A percentile compares a stretch with the other conserved stretches of the same genome.
Conservation (phyloP, 2,888 invertebrate species). For the Cybosia mesomella region DNA sequence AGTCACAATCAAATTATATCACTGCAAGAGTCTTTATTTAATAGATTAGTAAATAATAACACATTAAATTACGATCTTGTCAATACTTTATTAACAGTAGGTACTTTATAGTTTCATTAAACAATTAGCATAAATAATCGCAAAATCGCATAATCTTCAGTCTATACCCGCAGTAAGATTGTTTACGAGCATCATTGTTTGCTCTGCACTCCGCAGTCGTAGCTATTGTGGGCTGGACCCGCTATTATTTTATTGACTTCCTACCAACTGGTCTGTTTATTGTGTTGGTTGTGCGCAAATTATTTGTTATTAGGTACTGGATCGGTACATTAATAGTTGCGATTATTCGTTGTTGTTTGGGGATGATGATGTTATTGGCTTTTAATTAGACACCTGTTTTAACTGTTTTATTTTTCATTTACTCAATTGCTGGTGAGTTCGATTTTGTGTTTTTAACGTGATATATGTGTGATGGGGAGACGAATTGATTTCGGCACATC, state of each 20-base stretch:
- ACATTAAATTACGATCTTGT: background rate
- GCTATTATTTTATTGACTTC: slow-evolving; percentile 78
- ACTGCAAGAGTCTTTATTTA: too few species aligned
- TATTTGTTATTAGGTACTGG: slow-evolving; percentile 53
- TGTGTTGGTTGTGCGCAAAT: slow-evolving; percentile 53
- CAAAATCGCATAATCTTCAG: slow-evolving; percentile 39
- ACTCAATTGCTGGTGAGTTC: background rate
- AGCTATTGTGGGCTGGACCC: slow-evolving; percentile 63
- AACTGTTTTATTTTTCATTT: slow-evolving; percentile 6
- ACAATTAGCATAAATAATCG: background rate
- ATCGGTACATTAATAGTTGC: slow-evolving; percentile 45
- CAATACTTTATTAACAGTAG: too few species aligned
- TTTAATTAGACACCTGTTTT: slow-evolving; percentile 28
- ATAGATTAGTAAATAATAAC: too few species aligned
- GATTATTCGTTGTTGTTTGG: slow-evolving; percentile 33
- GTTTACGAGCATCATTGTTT: slow-evolving; percentile 75
- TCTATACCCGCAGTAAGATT: slow-evolving; percentile 54
- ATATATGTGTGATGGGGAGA: background rate
- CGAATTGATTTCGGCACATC: background rate
- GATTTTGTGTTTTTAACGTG: background rate
- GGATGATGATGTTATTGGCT: slow-evolving; percentile 28
- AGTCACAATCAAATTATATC: background rate
- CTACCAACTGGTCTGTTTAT: slow-evolving; percentile 69
- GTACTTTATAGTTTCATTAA: too few species aligned
- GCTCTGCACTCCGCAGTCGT: slow-evolving; percentile 57